These are phyloP conservation scores for Rhinoraja longicauda DNA, from an alignment of 2,797 vertebrate genomes.

Conservation along the genomic window DNA sequence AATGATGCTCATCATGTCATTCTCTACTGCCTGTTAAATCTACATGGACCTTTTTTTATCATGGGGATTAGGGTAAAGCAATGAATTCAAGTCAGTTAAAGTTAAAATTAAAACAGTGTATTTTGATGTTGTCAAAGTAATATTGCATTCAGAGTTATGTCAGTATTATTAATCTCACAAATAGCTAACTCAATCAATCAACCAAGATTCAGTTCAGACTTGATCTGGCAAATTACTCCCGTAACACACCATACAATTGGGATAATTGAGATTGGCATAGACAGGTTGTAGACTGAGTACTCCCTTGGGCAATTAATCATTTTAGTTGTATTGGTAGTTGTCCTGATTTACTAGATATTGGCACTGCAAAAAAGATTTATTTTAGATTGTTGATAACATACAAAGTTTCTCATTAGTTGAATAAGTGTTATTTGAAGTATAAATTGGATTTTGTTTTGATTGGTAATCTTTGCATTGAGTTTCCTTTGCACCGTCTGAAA, in stretches of 20 bases:
- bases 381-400: not conserved
- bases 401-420: not conserved
- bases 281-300: not conserved
- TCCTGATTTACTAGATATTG: not conserved
- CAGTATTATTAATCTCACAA: not conserved
- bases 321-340: not conserved
- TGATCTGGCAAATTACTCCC: too few species aligned
- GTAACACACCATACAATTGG: not conserved
- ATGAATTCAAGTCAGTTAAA: not conserved
- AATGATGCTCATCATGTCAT: not conserved
- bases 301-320: not conserved
- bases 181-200: too few species aligned
- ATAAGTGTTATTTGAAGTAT: not conserved
- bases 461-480: not conserved
- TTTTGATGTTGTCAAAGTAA: not conserved
- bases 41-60: not conserved
- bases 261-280: not conserved
- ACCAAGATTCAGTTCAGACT: not conserved
- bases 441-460: not conserved
- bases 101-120: not conserved
- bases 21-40: not conserved
- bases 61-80: not conserved
- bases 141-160: not conserved
- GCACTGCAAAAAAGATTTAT: not conserved
- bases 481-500: constrained; percentile 22